Evolutionary conservation across 2,888 invertebrate species (phyloP).

Genomic region (Dicyrtomina minuta): DNA sequence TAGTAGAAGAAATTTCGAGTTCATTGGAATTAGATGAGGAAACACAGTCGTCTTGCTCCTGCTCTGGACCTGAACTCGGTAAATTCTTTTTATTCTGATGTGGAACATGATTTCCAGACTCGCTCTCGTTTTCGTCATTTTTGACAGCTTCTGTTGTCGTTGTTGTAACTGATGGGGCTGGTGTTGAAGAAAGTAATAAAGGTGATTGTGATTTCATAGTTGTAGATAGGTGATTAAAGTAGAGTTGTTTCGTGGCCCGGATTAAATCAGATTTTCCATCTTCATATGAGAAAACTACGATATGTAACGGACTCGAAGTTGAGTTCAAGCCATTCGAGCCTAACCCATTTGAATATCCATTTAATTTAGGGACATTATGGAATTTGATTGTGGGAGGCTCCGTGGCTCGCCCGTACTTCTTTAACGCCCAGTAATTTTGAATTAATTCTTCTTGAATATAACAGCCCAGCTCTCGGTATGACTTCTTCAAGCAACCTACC

Average conservation of each 20-base stretch:
- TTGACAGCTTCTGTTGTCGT: not conserved
- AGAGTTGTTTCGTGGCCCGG: conserved; percentile 41
- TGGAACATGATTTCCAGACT: no score
- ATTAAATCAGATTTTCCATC: conserved; percentile 48
- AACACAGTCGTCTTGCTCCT: not conserved
- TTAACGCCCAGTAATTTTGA: conserved; percentile 47
- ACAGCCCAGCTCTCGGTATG: conserved; percentile 40
- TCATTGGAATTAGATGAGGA: not conserved
- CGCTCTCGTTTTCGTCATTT: not conserved
- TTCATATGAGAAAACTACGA: conserved; percentile 41
- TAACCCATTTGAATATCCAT: conserved; percentile 44
- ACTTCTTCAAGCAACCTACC: conserved; percentile 40
- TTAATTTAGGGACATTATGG: conserved; percentile 46
- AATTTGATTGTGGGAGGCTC: conserved; percentile 45
- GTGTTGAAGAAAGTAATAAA: no score
- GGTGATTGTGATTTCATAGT: no score
- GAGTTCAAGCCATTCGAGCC: conserved; percentile 42
- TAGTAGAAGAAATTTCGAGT: no score
- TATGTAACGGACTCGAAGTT: conserved; percentile 34
- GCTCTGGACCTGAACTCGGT: not conserved
- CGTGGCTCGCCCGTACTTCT: conserved; percentile 22
- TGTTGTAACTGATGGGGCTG: no score
- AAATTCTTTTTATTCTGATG: not conserved
- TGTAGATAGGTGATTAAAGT: conserved; percentile 24
- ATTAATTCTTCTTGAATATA: conserved; percentile 46